Base-by-base conservation (phyloP, 2,113 vertebrate species). In the Odocoileus hemionus region DNA sequence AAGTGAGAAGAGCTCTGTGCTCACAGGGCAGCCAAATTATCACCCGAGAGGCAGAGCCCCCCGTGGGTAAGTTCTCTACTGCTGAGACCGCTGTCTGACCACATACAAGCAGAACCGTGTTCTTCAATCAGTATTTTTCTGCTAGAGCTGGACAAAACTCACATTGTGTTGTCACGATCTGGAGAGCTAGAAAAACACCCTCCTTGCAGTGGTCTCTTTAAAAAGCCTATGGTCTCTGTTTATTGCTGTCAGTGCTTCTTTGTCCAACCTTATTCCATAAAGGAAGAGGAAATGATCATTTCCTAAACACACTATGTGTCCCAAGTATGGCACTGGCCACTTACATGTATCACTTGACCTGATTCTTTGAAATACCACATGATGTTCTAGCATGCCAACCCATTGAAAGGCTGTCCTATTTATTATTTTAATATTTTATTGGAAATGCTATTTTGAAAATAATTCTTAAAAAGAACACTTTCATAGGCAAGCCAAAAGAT, bases 361-460 rank as follows among this genome's bases (percentile, higher is more conserved):
- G 43, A 83, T 4, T 60, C 80, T 54, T 89, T 80, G 10, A 86
- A 60, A 47, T 12, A 94, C 45, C 26, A 7, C 15, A 45, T 52
- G 76, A 45, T 50, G 25, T 57, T 36, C 43, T 19, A 90, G 50
- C 52, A 67, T 9, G 28, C 74, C 58, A 86, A 17, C 9, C 1
- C 21, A 13, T 2, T 64, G 21, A 86, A 21, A 25, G 67, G 89
- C 15, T 57, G 55, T 82, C 80, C 80, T 26, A 9, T n/a, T 52
- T n/a, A 26, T 43, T 45, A 21, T 33, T 57, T 94, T 57, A 55
- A 58, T 64, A 30, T 80, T 52, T 54, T 78, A 7, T 23, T 26
- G 19, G 19, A 89, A 85, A 67, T 30, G 33, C 55, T 61, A 82
- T 80, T 70, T 64, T 52, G 54, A 85, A 96, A 94, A 52, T 50